Conservation (phyloP, 2,113 vertebrate genomes). For the Panthera tigris region DNA sequence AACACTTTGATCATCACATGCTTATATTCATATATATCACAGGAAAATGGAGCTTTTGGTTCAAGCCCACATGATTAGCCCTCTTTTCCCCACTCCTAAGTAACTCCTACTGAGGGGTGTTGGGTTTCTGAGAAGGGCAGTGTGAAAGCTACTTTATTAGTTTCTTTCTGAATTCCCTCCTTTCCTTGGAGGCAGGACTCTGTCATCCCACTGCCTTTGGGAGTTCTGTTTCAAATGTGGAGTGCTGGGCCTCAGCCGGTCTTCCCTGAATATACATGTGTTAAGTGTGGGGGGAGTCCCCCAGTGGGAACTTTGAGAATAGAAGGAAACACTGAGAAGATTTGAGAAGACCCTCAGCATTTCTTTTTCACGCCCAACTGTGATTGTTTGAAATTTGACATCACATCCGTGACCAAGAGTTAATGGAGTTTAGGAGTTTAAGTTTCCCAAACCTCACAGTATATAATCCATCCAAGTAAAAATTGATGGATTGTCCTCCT, state of each 20-base stretch:
- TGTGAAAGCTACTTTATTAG: neutral
- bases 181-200: neutral
- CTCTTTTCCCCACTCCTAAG: neutral
- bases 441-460: neutral
- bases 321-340: neutral
- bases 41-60: neutral
- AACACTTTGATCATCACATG: neutral
- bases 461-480: neutral
- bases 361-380: neutral
- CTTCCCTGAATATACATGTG: neutral
- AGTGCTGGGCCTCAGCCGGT: neutral
- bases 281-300: neutral
- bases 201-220: neutral
- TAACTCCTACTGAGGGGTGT: rapidly evolving
- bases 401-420: neutral
- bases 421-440: neutral
- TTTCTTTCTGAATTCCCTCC: neutral
- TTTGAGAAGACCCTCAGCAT: rapidly evolving
- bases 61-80: neutral
- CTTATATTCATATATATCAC: neutral
- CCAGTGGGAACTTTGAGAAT: neutral
- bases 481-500: neutral
- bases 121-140: neutral
- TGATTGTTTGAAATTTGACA: neutral
- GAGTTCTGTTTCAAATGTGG: neutral